phyloP scores from a whole-genome alignment of 2,113 vertebrate genomes.

The Brachypteracias leptosomus region DNA sequence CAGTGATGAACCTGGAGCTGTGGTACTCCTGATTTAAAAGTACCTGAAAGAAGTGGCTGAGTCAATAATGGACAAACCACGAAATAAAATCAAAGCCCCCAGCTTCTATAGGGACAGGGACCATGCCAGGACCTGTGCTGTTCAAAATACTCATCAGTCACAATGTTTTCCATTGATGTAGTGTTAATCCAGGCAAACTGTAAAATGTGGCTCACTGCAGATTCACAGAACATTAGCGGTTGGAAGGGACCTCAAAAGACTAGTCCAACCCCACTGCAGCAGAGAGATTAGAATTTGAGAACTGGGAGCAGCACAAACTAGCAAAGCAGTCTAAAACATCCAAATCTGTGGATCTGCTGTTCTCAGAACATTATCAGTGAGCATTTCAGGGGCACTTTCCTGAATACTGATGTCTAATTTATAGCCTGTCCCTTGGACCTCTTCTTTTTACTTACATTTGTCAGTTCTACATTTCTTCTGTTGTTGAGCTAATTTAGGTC shows the following conservation, averaged over 20 bases:
- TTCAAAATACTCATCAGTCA: neutral
- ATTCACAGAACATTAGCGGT: no score
- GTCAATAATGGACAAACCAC: neutral
- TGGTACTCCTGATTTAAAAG: neutral
- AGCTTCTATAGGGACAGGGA: neutral
- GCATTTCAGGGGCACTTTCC: neutral
- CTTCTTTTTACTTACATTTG: neutral
- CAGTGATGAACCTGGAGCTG: fast-evolving
- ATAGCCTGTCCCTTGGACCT: neutral
- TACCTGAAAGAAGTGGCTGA: neutral
- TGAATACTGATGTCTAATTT: neutral
- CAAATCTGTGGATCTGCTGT: neutral
- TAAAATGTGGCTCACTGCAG: neutral
- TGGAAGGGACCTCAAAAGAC: no score
- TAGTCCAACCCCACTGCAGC: no score
- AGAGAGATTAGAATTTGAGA: neutral
- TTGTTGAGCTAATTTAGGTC: neutral
- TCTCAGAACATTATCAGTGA: neutral
- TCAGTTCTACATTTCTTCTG: neutral
- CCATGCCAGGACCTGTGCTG: no score
- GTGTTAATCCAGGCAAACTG: neutral
- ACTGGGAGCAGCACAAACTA: neutral
- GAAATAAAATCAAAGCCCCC: neutral
- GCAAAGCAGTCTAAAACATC: neutral
- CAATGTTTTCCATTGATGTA: neutral